phyloP scores from a whole-genome alignment of 1,140 invertebrate species.

The Monochamus saltuarius region DNA sequence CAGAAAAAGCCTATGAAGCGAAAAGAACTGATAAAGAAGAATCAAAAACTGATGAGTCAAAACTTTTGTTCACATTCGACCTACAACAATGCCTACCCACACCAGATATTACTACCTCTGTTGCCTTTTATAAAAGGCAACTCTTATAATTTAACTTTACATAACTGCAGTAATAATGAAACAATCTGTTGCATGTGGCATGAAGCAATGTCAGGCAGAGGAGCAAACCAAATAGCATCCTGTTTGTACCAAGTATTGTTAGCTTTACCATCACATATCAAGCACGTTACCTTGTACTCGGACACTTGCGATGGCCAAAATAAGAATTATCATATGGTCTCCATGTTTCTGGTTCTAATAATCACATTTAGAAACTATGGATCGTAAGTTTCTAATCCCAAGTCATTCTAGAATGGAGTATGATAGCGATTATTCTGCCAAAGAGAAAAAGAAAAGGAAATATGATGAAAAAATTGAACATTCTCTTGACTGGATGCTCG shows the following conservation, averaged over 20 bases:
- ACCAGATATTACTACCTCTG: background rate
- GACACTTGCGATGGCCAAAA: too few relatives aligned
- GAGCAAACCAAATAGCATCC: background rate
- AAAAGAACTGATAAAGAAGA: constrained; percentile 1
- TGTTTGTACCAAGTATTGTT: background rate
- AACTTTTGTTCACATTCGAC: background rate
- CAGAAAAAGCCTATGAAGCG: background rate
- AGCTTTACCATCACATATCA: too few relatives aligned
- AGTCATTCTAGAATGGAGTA: background rate
- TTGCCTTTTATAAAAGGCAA: background rate
- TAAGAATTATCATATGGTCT: too few relatives aligned
- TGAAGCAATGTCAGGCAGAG: too few relatives aligned
- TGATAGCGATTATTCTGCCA: too few relatives aligned
- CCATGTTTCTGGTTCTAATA: too few relatives aligned
- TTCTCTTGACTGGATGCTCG: background rate
- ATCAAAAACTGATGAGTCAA: background rate
- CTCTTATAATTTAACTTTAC: background rate
- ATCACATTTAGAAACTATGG: too few relatives aligned
- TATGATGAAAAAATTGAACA: too few relatives aligned
- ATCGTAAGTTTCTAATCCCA: background rate
- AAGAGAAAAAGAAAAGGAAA: too few relatives aligned
- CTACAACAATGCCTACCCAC: background rate
- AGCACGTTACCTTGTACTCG: too few relatives aligned
- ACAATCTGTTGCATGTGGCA: background rate
- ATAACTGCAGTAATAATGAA: background rate